phyloP scores from a whole-genome alignment of 1,140 invertebrate genomes.

The Dendrolimus punctatus region DNA sequence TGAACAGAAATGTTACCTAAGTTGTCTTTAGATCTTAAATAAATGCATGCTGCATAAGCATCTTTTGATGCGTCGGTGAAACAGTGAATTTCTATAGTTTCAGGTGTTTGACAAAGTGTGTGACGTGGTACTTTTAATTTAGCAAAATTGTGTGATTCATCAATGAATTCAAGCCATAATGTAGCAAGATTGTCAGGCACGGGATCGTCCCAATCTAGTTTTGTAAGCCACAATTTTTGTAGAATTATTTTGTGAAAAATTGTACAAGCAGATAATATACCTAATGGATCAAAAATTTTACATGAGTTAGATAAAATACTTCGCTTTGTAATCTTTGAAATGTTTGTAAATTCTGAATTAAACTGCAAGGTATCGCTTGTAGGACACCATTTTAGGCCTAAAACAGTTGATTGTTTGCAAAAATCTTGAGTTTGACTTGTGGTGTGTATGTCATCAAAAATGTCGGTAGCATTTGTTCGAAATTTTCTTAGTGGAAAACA shows the following conservation, averaged over 20 bases:
- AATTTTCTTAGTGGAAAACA: slow-evolving; percentile 5
- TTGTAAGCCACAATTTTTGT: not conserved
- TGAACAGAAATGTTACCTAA: not conserved
- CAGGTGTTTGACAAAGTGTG: not conserved
- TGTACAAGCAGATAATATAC: not conserved
- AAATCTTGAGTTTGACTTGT: slow-evolving; percentile 1
- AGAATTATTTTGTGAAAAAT: slow-evolving; percentile 2
- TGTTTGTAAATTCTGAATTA: slow-evolving; percentile 1
- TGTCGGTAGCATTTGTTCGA: slow-evolving; percentile 2
- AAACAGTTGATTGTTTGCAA: not conserved
- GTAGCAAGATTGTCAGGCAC: not conserved
- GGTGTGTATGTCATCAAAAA: slow-evolving; percentile 1
- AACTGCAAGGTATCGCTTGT: slow-evolving; percentile 8
- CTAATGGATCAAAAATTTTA: slow-evolving; percentile 5
- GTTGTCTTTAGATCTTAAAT: not conserved
- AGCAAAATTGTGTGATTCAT: not conserved
- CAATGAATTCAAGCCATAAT: not conserved
- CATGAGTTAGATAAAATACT: slow-evolving; percentile 3
- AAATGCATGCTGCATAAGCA: slow-evolving; percentile 5
- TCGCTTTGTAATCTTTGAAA: slow-evolving; percentile 8
- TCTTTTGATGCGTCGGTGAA: slow-evolving; percentile 1
- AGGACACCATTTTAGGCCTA: slow-evolving; percentile 7
- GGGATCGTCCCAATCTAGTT: slow-evolving; percentile 2
- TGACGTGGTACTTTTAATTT: no score
- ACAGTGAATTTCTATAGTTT: not conserved